A percentile compares a stretch with the other conserved stretches of the same genome.
Conservation (phyloP, 2,797 vertebrate species). For the Apogon hyalosoma region DNA sequence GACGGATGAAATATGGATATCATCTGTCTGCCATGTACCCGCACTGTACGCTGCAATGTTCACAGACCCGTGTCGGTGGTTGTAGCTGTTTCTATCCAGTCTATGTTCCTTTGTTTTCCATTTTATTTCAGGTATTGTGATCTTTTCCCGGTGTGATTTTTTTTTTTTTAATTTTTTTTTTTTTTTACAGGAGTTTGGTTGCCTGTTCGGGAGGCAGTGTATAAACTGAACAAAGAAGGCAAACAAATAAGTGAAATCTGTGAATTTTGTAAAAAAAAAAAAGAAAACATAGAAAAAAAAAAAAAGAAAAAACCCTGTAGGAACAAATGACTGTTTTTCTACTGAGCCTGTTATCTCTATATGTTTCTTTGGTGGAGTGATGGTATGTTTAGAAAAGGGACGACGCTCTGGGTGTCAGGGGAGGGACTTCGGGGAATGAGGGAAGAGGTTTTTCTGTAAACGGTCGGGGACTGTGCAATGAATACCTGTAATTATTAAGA, state of each 20-base stretch:
- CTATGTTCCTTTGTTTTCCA: too few species aligned
- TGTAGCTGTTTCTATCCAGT: too few species aligned
- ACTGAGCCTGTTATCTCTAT: conserved; percentile 82
- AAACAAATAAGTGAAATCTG: conserved; percentile 77
- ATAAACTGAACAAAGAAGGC: conserved; percentile 54
- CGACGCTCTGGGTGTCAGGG: conserved; percentile 6
- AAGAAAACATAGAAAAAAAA: too few species aligned
- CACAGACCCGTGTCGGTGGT: too few species aligned
- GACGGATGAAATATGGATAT: too few species aligned
- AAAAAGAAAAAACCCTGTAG: conserved; percentile 71
- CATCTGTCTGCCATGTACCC: too few species aligned
- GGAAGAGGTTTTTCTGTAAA: conserved; percentile 60
- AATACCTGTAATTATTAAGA: conserved; percentile 82
- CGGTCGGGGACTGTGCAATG: conserved; percentile 84
- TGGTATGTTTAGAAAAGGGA: background rate
- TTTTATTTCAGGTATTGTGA: too few species aligned
- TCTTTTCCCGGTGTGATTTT: conserved; percentile 28
- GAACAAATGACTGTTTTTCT: conserved; percentile 84
- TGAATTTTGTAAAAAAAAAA: conserved; percentile 86
- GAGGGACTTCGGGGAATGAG: background rate
- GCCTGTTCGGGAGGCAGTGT: conserved; percentile 47
- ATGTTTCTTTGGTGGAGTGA: conserved; percentile 70
- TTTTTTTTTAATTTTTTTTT: conserved; percentile 33
- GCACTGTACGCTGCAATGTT: too few species aligned
- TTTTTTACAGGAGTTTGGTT: conserved; percentile 78